phyloP scores from a whole-genome alignment of 2,113 vertebrate genomes.

The Pterocles gutturalis region DNA sequence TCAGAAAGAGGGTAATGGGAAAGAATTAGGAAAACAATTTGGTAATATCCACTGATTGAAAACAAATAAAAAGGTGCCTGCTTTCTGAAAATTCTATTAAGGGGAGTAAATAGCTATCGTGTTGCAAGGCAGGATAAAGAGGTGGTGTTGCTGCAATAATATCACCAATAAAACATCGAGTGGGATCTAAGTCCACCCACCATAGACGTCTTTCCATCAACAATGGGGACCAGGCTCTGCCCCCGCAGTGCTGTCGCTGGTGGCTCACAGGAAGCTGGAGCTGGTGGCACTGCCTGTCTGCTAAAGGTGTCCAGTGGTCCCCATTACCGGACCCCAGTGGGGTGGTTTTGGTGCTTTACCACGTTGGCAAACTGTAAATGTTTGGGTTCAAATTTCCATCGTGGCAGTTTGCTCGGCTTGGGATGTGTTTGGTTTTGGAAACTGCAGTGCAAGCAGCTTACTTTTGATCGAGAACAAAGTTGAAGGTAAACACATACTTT shows the following conservation, averaged over 20 bases:
- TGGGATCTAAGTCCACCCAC: not conserved
- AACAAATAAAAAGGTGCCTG: not conserved
- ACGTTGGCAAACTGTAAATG: not conserved
- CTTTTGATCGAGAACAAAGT: not conserved
- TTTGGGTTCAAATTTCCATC: not conserved
- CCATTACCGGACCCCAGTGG: not conserved
- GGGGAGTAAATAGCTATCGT: not conserved
- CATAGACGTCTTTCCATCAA: not conserved
- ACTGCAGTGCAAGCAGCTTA: not conserved
- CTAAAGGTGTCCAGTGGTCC: not conserved
- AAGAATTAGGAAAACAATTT: not conserved
- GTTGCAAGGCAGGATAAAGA: not conserved
- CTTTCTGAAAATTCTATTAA: not conserved
- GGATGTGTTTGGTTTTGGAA: not conserved
- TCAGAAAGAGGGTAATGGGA: not conserved
- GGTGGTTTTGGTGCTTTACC: not conserved
- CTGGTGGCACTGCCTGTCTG: not conserved
- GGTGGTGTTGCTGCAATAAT: not conserved
- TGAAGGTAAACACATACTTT: not conserved
- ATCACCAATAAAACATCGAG: not conserved
- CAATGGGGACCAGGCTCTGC: not conserved
- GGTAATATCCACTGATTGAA: not conserved
- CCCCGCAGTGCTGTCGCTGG: accelerated
- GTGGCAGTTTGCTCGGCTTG: not conserved
- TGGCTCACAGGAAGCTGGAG: not conserved